Percentiles rank a stretch among this genome's conserved stretches.
Evolutionary conservation across 1,140 invertebrate genomes (phyloP).

Genomic region (Hyposmocoma kahamanoa): DNA sequence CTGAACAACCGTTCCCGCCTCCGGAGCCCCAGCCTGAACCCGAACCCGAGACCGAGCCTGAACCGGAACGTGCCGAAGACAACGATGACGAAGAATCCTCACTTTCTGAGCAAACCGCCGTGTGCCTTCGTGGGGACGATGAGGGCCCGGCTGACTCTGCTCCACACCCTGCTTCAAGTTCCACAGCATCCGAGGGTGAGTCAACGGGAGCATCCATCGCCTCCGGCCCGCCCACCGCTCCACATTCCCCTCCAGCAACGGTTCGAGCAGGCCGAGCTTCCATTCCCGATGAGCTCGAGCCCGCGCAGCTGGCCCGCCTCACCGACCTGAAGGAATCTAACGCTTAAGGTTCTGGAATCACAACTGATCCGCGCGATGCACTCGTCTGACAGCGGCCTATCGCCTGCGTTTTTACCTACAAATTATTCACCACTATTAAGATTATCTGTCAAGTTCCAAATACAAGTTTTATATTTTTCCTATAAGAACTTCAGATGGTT

Average conservation of each 20-base stretch:
- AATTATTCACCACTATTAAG: too few relatives aligned
- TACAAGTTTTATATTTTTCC: too few relatives aligned
- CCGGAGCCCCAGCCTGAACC: slow-evolving; percentile 65
- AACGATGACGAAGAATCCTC: slow-evolving; percentile 57
- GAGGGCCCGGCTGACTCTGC: slow-evolving; percentile 41
- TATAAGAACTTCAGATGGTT: too few relatives aligned
- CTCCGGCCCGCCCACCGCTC: slow-evolving; percentile 53
- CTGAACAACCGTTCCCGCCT: slow-evolving; percentile 79
- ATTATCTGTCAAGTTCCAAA: too few relatives aligned
- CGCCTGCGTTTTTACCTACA: too few relatives aligned
- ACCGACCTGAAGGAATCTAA: slow-evolving; percentile 92
- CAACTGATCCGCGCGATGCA: too few relatives aligned
- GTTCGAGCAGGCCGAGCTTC: slow-evolving; percentile 82
- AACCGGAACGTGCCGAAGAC: slow-evolving; percentile 27
- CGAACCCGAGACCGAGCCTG: slow-evolving; percentile 37
- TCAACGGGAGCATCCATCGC: slow-evolving; percentile 46
- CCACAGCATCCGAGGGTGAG: slow-evolving; percentile 53
- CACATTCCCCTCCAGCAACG: slow-evolving; percentile 75
- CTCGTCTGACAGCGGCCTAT: too few relatives aligned
- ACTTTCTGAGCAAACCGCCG: slow-evolving; percentile 52
- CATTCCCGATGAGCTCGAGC: slow-evolving; percentile 89
- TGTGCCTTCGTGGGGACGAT: slow-evolving; percentile 48
- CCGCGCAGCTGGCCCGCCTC: slow-evolving; percentile 86
- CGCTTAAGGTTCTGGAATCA: slow-evolving; percentile 80
- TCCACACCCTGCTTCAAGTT: slow-evolving; percentile 49